Evolutionary conservation across 1,140 invertebrate species (phyloP).

Genomic region (Psix sp.): DNA sequence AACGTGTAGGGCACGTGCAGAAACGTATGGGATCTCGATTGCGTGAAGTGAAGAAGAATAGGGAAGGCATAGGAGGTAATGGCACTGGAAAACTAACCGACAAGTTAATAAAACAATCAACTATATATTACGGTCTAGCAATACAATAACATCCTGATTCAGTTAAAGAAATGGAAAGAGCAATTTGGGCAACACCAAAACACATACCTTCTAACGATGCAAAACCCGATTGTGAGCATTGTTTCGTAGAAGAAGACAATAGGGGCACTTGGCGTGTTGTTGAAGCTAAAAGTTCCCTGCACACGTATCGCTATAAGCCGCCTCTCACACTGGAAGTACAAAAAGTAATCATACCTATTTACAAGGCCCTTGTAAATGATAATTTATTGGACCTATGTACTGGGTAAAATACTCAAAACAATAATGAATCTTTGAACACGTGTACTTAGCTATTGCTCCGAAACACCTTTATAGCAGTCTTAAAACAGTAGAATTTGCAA

Average conservation of each 20-base stretch:
- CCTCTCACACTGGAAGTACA: constrained; percentile 2
- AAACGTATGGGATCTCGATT: not conserved
- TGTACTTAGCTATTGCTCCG: constrained; percentile 5
- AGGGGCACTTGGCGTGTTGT: constrained; percentile 8
- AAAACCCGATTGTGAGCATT: constrained; percentile 8
- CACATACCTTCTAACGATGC: constrained; percentile 14
- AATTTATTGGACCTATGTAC: constrained; percentile 6
- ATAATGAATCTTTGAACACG: constrained; percentile 12
- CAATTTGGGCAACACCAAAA: constrained; percentile 5
- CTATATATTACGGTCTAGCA: too few species aligned
- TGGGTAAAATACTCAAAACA: constrained; percentile 7
- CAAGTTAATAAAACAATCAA: too few species aligned
- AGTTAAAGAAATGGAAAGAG: constrained; percentile 8
- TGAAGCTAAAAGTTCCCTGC: constrained; percentile 1
- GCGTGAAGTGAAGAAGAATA: not conserved
- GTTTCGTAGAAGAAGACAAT: constrained; percentile 6
- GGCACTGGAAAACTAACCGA: too few species aligned
- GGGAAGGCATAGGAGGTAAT: not conserved
- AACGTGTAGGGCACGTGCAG: not conserved
- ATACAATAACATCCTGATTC: not conserved
- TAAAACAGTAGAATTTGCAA: too few species aligned
- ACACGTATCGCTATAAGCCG: constrained; percentile 7
- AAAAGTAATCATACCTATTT: constrained; percentile 3
- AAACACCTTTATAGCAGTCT: constrained; percentile 4
- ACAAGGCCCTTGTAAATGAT: constrained; percentile 10